These are phyloP conservation scores for Rousettus leschenaultii DNA, from an alignment of 2,113 vertebrate species.

Conservation along the genomic window DNA sequence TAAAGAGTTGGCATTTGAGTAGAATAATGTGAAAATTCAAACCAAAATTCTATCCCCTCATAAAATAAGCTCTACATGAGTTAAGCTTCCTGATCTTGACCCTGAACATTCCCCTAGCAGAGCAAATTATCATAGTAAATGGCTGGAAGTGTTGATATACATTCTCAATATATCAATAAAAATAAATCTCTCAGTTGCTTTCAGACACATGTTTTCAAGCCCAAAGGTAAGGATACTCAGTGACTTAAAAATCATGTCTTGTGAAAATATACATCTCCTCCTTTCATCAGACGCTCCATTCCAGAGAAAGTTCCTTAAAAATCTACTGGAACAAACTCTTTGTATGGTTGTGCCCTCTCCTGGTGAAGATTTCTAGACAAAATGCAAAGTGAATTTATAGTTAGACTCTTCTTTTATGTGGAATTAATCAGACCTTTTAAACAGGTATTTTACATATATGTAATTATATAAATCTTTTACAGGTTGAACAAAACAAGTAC, in stretches of 20 bases:
- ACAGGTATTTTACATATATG: background rate
- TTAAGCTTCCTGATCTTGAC: background rate
- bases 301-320: background rate
- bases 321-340: background rate
- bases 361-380: background rate
- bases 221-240: background rate
- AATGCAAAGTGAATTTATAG: background rate
- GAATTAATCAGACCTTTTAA: background rate
- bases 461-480: background rate
- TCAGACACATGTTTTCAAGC: background rate
- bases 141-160: background rate
- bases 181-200: conserved; percentile 13
- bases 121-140: background rate
- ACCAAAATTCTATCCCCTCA: background rate
- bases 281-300: background rate
- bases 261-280: background rate
- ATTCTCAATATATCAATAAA: background rate
- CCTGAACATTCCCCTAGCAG: background rate
- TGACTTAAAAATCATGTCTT: background rate
- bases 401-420: background rate
- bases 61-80: conserved; percentile 46
- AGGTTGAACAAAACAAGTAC: background rate
- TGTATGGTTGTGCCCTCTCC: conserved; percentile 29
- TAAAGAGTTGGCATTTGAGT: background rate
- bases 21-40: conserved; percentile 11